Evolutionary conservation across 30 jellyfish, hydroid and myxozoan species (phyloP), one percentile per base, ranked within the genome.

Genomic region (Phacellophora camtschatica): DNA sequence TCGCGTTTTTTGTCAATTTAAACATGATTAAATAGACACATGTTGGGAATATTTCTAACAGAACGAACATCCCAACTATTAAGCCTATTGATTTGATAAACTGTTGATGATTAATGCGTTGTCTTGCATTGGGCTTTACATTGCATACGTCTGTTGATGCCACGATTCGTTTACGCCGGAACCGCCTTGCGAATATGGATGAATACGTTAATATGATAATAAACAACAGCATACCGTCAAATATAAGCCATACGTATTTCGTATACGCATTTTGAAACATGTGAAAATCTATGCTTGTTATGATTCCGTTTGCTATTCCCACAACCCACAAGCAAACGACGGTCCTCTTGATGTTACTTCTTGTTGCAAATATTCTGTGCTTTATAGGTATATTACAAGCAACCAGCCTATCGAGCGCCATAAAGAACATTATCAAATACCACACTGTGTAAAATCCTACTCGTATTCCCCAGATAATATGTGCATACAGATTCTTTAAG

Each of bases 41-140:
- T 22, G 91, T 80, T 56, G 91, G 91, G n/a, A 39, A 66, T 3
- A 66, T 61, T 66, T 80, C 91, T 10, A 65, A 80, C 16, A 80
- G 41, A 7, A 80, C 30, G 77, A 80, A 80, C 2, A 77, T 64
- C 55, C 33, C 1, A 4, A 80, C 77, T 13, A 80, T 80, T 11
- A 80, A 12, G 28, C 91, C 91, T 20, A 66, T 35, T 0, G 53
- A 77, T 53, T 80, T 80, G 23, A 80, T 59, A 33, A 80, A 61
- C 25, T 80, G 91, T 27, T 50, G 84, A 28, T 80, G 66, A 28
- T 68, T 67, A 16, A 13, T 23, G 23, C 19, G n/a, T 16, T 35
- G 16, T 0, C 86, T 66, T 33, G 86, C 22, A 31, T 31, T 28
- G 25, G 29, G 34, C 42, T 27, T 31, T 30, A 32, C 41, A 10